Evolutionary conservation across 2,797 vertebrate species (phyloP), one percentile per base, ranked within the genome.

Genomic region (Hemibagrus guttatus): DNA sequence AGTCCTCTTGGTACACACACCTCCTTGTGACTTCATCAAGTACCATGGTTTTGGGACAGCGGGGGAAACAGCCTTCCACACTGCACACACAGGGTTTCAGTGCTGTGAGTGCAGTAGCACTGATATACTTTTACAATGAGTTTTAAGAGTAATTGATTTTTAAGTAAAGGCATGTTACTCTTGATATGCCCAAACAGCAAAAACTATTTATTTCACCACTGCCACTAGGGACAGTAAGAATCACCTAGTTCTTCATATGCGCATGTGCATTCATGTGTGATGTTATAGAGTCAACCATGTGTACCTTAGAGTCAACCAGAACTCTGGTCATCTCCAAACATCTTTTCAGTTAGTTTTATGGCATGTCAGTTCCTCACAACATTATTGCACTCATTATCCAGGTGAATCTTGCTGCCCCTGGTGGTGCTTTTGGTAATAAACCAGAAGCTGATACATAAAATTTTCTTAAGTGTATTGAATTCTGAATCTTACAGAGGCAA

Each of bases 41-140:
- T 82, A 99, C 95, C 98, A 99, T 99, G 88, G 94, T 94, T 93
- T 95, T 97, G 79, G 98, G 98, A 92, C 98, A 99, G 69, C 96
- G 96, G 0, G 98, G 97, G 92, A 99, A 97, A 91, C 98, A 99
- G 91, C 98, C 98, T 94, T 99, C 98, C 90, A 99, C 97, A 68
- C 98, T 99, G 88, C 63, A 91, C 63, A 93, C 59, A 3, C 12
- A 66, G 28, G 42, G 35, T 63, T 76, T 84, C 6, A 83, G n/a
- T n/a, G 35, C 23, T 1, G 0, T 46, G 49, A 54, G 26, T 31
- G 9, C 74, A 54, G 14, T 12, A 76, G 49, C 75, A 56, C 28
- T 69, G 7, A 52, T 1, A 28, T 1, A 28, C 46, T n/a, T 59
- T 23, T 58, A 58, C 75, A 58, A 4, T 31, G 26, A 28, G 59